A percentile compares a stretch with the other conserved stretches of the same genome.
phyloP scores from a whole-genome alignment of 2,888 invertebrate species.

The Andrena chrysosceles region DNA sequence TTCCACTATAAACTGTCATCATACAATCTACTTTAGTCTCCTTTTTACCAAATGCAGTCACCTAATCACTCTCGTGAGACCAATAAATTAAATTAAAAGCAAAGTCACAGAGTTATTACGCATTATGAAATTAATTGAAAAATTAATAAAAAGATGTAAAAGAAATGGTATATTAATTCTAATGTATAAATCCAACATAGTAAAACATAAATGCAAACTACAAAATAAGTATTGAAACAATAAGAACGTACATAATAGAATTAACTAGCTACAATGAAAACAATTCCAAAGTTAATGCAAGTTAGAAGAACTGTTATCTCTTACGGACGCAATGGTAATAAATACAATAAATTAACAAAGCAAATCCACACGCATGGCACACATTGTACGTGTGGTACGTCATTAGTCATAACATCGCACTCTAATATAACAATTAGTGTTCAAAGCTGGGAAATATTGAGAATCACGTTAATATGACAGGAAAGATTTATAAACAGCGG shows the following conservation, averaged over 20 bases:
- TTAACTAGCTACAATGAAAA: conserved; percentile 4
- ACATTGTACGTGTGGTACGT: neutral
- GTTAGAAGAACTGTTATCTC: conserved; percentile 1
- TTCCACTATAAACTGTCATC: conserved; percentile 88
- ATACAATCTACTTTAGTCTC: conserved; percentile 79
- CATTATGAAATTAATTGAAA: conserved; percentile 8
- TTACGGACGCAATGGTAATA: neutral
- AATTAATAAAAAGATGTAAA: neutral
- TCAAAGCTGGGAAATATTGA: neutral
- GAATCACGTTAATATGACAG: neutral
- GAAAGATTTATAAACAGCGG: conserved; percentile 21
- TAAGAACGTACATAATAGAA: conserved; percentile 18
- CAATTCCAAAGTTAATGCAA: conserved; percentile 4
- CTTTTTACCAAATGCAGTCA: conserved; percentile 53
- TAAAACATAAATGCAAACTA: conserved; percentile 8
- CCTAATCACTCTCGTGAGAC: conserved; percentile 66
- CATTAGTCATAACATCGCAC: neutral
- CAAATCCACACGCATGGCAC: conserved; percentile 2
- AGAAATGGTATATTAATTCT: neutral
- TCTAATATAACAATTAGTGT: neutral
- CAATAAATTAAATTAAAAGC: conserved; percentile 17
- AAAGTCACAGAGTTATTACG: conserved; percentile 1
- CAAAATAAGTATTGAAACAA: conserved; percentile 19
- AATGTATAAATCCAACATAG: neutral
- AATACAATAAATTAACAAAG: conserved; percentile 4